Evolutionary conservation across 64 coral and sea anemone species (phyloP), one percentile per base, ranked within the genome.

Genomic region (Actinia tenebrosa): DNA sequence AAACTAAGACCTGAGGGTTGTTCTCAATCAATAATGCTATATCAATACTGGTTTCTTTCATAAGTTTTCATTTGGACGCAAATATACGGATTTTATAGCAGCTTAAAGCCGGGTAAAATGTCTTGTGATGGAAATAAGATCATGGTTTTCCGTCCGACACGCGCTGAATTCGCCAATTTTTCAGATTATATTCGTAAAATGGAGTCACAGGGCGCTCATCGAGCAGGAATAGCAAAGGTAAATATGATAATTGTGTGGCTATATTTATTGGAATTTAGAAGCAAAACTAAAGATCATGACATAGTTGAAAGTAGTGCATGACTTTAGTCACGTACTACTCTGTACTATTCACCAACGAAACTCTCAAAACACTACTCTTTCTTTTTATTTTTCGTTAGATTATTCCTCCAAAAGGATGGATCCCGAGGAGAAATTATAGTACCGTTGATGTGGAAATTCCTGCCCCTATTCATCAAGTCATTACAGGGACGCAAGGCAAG

Each of bases 121-220:
- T 81, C 79, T 52, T 81, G 50, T 81, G 90, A 92, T 30, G 71
- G 90, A 30, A 92, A 83, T 82, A 89, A 92, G 62, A 94, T 99
- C 19, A 99, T 95, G 93, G 91, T 99, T 87, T 99, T 99, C 90
- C 93, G 93, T 87, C 97, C 97, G 20, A 99, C 90, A 37, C 83
- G 86, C 17, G 86, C 89, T 16, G 97, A 99, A 86, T 99, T 99
- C 86, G 62, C 91, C 27, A 83, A 99, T 85, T 99, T 99, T 83
- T 84, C 93, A 15, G 91, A 79, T 17, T 99, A 85, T 93, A 91
- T 99, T 83, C 90, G 97, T 15, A 94, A 99, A 86, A 95, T 99
- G 93, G 97, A 99, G 87, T 90, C 85, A 52, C 89, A 93, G 43
- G 97, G 93, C 22, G 97, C 97, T 79, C 93, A 95, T 80, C 89